These are phyloP conservation scores for Scaptomyza cyrtandrae DNA, from an alignment of 2,888 invertebrate species.

Conservation along the genomic window DNA sequence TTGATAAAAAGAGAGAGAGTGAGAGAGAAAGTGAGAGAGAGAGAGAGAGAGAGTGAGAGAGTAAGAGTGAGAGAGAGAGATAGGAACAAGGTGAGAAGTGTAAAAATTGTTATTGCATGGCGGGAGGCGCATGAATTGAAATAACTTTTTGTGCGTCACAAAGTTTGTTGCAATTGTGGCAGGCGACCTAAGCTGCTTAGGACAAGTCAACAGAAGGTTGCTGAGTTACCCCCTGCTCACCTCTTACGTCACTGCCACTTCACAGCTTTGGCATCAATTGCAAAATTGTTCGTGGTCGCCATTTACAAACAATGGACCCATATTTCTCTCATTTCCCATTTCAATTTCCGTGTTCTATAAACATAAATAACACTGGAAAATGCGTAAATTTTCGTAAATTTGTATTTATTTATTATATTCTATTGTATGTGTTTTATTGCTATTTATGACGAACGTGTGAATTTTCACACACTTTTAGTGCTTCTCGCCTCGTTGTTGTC, in stretches of 20 bases:
- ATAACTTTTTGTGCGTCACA: slow-evolving; percentile 30
- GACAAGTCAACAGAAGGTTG: background rate
- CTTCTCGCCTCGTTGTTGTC: slow-evolving; percentile 32
- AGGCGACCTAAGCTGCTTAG: slow-evolving; percentile 23
- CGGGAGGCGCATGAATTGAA: slow-evolving; percentile 9
- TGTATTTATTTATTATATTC: slow-evolving; percentile 56
- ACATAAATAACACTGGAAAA: slow-evolving; percentile 36
- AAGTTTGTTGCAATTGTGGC: slow-evolving; percentile 48
- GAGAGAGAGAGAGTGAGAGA: background rate
- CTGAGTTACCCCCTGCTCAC: too few species aligned
- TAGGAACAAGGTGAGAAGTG: slow-evolving; percentile 10
- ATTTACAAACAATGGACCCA: slow-evolving; percentile 22
- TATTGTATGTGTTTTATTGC: slow-evolving; percentile 56
- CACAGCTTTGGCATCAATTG: slow-evolving; percentile 19
- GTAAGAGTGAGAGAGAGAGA: too few species aligned
- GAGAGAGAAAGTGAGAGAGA: background rate
- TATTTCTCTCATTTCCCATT: slow-evolving; percentile 12
- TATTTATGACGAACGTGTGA: slow-evolving; percentile 74
- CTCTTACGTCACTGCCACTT: background rate
- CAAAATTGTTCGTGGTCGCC: slow-evolving; percentile 11
- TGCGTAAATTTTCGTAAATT: slow-evolving; percentile 56
- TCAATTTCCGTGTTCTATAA: slow-evolving; percentile 34
- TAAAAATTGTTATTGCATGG: slow-evolving; percentile 31
- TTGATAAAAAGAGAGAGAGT: slow-evolving; percentile 44
- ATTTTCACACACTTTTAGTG: slow-evolving; percentile 72